These are phyloP conservation scores for Platycercus adscitus DNA, from an alignment of 2,113 vertebrate species.

Conservation along the genomic window DNA sequence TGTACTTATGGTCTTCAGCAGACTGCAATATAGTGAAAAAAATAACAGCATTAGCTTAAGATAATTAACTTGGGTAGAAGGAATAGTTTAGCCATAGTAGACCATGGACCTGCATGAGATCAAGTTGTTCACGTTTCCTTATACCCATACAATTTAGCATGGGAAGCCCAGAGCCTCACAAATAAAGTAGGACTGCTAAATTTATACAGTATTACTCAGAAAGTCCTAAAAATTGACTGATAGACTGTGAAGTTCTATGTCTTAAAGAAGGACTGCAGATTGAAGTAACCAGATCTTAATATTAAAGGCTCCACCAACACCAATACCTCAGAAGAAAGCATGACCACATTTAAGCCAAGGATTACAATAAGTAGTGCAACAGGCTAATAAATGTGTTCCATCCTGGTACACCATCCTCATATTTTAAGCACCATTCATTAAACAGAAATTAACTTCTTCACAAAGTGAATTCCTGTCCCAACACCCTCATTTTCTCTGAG, in stretches of 20 bases:
- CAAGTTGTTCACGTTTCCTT: background rate
- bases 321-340: background rate
- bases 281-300: background rate
- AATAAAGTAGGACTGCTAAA: background rate
- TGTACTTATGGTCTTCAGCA: background rate
- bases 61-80: background rate
- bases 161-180: background rate
- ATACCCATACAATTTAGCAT: background rate
- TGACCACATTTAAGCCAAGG: background rate
- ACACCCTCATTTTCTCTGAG: background rate
- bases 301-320: background rate
- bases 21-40: slow-evolving; percentile 4
- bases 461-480: background rate
- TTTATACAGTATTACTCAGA: background rate
- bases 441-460: background rate
- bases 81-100: background rate
- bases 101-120: background rate
- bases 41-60: slow-evolving; percentile 1
- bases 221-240: background rate
- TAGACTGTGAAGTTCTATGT: background rate
- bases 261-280: background rate
- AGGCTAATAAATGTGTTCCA: background rate
- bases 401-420: background rate
- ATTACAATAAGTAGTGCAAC: background rate
- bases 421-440: background rate